Percentiles rank a stretch among this genome's conserved stretches.
Conservation (phyloP, 2,797 vertebrate species). For the Hyperoplus lanceolatus region DNA sequence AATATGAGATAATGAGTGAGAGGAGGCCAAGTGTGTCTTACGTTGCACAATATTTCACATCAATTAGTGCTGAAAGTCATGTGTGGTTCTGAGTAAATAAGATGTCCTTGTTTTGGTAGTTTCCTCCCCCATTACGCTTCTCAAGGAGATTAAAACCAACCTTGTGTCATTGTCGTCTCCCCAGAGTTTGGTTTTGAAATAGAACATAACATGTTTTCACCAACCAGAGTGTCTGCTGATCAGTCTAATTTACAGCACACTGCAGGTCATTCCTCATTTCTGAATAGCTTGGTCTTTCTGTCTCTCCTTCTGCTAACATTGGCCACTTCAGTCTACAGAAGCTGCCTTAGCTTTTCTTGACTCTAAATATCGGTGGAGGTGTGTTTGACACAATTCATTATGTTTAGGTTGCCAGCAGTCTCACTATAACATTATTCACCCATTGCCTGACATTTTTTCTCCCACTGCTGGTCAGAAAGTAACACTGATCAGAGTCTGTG, state of each 20-base stretch:
- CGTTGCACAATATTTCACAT: slow-evolving; percentile 66
- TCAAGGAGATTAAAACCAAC: slow-evolving; percentile 70
- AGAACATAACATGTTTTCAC: slow-evolving; percentile 56
- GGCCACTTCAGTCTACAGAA: slow-evolving; percentile 9
- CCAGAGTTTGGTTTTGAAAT: slow-evolving; percentile 62
- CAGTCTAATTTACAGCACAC: slow-evolving; percentile 48
- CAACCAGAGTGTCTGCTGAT: slow-evolving; percentile 36
- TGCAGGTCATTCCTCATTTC: slow-evolving; percentile 36
- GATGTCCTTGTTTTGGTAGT: slow-evolving; percentile 68
- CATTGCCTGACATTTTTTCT: slow-evolving; percentile 32
- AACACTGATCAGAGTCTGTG: slow-evolving; percentile 26
- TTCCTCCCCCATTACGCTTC: slow-evolving; percentile 54
- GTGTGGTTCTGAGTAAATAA: slow-evolving; percentile 68
- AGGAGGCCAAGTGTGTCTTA: slow-evolving; percentile 67
- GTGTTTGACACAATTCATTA: slow-evolving; percentile 49
- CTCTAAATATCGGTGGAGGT: slow-evolving; percentile 35
- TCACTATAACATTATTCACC: slow-evolving; percentile 43
- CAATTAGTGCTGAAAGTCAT: slow-evolving; percentile 74
- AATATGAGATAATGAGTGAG: slow-evolving; percentile 74
- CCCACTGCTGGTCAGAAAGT: not conserved
- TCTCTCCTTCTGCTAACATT: slow-evolving; percentile 8
- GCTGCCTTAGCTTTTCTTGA: slow-evolving; percentile 16
- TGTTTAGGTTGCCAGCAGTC: slow-evolving; percentile 30
- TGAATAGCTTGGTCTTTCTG: slow-evolving; percentile 33
- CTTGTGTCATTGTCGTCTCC: slow-evolving; percentile 53